Conservation (phyloP, 2,888 invertebrate species). For the Acrobasis suavella region DNA sequence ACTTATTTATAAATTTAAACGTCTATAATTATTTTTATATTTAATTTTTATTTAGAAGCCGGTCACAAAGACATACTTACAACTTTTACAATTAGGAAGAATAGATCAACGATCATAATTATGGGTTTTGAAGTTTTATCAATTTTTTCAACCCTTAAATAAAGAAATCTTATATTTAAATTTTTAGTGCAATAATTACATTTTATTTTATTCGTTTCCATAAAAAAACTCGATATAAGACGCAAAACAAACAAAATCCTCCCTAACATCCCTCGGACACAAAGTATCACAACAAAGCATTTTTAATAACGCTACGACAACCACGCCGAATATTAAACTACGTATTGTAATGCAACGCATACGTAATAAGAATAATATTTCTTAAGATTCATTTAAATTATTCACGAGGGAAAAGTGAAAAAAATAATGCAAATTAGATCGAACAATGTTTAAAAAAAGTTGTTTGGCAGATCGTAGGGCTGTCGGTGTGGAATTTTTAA, state of each 20-base stretch:
- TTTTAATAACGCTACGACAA: slow-evolving; percentile 20
- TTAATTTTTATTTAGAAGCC: too few species aligned
- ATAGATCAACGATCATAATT: too few species aligned
- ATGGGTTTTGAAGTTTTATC: too few species aligned
- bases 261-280: not conserved
- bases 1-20: too few species aligned
- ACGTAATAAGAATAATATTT: slow-evolving; percentile 49
- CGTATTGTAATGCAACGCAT: slow-evolving; percentile 20
- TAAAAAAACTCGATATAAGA: not conserved
- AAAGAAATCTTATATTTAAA: too few species aligned
- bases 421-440: slow-evolving; percentile 76
- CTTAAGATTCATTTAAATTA: slow-evolving; percentile 78
- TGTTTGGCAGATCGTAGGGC: slow-evolving; percentile 73
- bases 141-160: too few species aligned
- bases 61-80: too few species aligned
- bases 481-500: slow-evolving; percentile 80
- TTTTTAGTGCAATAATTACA: too few species aligned
- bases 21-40: too few species aligned
- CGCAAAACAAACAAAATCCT: not conserved
- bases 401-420: slow-evolving; percentile 74
- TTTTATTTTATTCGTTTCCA: too few species aligned
- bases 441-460: slow-evolving; percentile 72
- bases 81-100: too few species aligned
- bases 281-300: slow-evolving; percentile 20
- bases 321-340: slow-evolving; percentile 10